Percentiles rank a stretch among this genome's conserved stretches.
phyloP scores from a whole-genome alignment of 1,140 invertebrate genomes.

The Spodoptera frugiperda region DNA sequence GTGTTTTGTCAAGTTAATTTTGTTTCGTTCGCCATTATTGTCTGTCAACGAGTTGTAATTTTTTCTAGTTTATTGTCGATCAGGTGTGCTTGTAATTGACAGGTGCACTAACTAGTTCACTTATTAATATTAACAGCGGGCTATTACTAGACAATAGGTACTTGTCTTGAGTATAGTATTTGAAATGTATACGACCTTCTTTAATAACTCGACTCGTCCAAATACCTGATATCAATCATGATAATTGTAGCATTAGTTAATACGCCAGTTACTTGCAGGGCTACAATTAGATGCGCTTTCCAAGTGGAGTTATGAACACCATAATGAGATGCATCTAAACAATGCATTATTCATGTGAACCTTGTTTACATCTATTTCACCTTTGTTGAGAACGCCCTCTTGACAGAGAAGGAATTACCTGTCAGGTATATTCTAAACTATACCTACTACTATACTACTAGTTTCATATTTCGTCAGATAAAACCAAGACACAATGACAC shows the following conservation, averaged over 20 bases:
- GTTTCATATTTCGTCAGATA: background rate
- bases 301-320: slow-evolving; percentile 40
- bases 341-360: slow-evolving; percentile 47
- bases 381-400: slow-evolving; percentile 14
- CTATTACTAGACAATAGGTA: slow-evolving; percentile 37
- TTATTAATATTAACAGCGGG: slow-evolving; percentile 35
- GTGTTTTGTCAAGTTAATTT: slow-evolving; percentile 46
- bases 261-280: slow-evolving; percentile 22
- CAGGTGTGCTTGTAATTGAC: slow-evolving; percentile 43
- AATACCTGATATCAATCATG: slow-evolving; percentile 33
- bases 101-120: slow-evolving; percentile 40
- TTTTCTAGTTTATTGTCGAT: slow-evolving; percentile 30
- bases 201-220: slow-evolving; percentile 21
- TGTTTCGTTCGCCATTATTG: slow-evolving; percentile 41
- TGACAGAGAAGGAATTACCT: slow-evolving; percentile 5
- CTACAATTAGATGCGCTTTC: slow-evolving; percentile 50
- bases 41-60: slow-evolving; percentile 42
- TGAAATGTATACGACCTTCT: background rate
- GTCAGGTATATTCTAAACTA: background rate
- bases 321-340: slow-evolving; percentile 45
- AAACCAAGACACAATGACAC: background rate
- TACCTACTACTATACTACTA: background rate
- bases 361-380: slow-evolving; percentile 45
- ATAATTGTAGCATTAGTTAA: slow-evolving; percentile 42
- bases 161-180: background rate